phyloP scores from a whole-genome alignment of 2,888 invertebrate genomes.

The Trichogramma evanescens region DNA sequence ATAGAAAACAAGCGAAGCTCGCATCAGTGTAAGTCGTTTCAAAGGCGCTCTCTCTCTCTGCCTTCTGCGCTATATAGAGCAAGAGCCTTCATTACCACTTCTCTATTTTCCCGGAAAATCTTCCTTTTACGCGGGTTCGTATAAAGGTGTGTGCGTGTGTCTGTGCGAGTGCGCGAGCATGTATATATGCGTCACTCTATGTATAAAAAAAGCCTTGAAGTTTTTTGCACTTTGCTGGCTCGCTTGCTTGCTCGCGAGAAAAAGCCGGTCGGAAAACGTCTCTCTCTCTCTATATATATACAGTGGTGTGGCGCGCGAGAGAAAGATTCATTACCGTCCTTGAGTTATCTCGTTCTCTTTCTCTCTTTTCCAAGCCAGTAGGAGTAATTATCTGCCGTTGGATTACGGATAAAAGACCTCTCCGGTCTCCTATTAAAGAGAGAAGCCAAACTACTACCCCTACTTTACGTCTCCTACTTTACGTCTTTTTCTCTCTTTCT shows the following conservation, averaged over 20 bases:
- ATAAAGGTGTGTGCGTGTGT: neutral
- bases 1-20: too few relatives aligned
- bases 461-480: slow-evolving; percentile 7
- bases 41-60: slow-evolving; percentile 12
- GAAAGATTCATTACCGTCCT: slow-evolving; percentile 36
- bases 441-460: neutral
- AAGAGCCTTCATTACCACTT: neutral
- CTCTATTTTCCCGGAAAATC: too few relatives aligned
- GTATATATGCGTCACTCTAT: slow-evolving; percentile 5
- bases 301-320: neutral
- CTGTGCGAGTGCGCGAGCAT: slow-evolving; percentile 1
- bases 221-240: slow-evolving; percentile 16
- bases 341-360: slow-evolving; percentile 33
- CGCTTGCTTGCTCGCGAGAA: slow-evolving; percentile 3
- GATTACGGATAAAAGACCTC: slow-evolving; percentile 39
- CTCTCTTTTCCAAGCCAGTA: slow-evolving; percentile 20
- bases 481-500: slow-evolving; percentile 16
- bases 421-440: slow-evolving; percentile 24
- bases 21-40: too few relatives aligned
- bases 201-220: neutral
- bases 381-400: slow-evolving; percentile 42
- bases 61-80: neutral
- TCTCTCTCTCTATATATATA: too few relatives aligned
- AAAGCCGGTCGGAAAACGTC: too few relatives aligned
- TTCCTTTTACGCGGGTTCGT: too few relatives aligned